Conservation (phyloP, 2,888 invertebrate genomes). For the Aleiodes alternator region DNA sequence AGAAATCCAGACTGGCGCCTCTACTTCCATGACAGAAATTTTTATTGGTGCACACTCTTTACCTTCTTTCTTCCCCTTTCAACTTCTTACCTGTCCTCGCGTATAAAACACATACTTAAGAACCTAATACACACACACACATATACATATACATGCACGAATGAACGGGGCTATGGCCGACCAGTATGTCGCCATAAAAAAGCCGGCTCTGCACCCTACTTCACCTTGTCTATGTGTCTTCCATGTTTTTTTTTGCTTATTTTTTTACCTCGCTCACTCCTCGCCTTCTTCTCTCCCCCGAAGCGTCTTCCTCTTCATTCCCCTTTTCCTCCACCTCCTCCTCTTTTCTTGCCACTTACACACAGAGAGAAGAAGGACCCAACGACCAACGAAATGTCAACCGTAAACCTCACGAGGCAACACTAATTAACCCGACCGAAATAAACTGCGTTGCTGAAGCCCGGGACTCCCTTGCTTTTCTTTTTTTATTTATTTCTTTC, state of each 20-base stretch:
- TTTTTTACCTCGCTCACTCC: conserved; percentile 8
- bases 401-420: conserved; percentile 75
- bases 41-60: conserved; percentile 38
- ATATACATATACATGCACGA: background rate
- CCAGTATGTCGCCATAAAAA: conserved; percentile 72
- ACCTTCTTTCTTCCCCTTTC: conserved; percentile 26
- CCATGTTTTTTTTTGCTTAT: conserved; percentile 37
- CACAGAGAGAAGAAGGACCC: conserved; percentile 48
- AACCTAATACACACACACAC: conserved; percentile 25
- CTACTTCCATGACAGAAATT: conserved; percentile 25
- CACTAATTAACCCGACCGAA: conserved; percentile 75
- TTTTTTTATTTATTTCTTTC: conserved; percentile 46
- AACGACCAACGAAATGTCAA: conserved; percentile 74
- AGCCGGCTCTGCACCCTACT: conserved; percentile 63
- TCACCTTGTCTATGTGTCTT: conserved; percentile 45
- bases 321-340: background rate
- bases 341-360: conserved; percentile 49
- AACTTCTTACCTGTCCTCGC: conserved; percentile 34
- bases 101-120: conserved; percentile 4
- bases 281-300: conserved; percentile 43
- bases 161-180: conserved; percentile 64
- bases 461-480: conserved; percentile 51
- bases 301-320: conserved; percentile 40
- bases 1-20: conserved; percentile 27
- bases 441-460: conserved; percentile 70